Percentiles rank a stretch among this genome's conserved stretches.
phyloP scores from a whole-genome alignment of 2,888 invertebrate species.

The Platycnemis pennipes region DNA sequence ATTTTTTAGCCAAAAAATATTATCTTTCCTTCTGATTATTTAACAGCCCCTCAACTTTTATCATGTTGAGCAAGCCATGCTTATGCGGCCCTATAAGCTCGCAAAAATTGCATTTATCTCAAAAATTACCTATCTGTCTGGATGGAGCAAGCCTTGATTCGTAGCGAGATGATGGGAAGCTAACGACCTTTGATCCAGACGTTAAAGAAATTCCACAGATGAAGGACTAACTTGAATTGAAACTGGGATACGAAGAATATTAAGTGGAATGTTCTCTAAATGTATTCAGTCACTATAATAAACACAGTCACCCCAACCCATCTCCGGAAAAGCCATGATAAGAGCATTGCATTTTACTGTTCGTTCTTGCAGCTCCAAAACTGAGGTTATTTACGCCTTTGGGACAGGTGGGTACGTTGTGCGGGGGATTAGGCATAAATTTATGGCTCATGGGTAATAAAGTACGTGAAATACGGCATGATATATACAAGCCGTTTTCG shows the following conservation, averaged over 20 bases:
- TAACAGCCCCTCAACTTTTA: not conserved
- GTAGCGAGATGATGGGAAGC: not conserved
- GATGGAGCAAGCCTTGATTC: not conserved
- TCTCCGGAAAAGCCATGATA: not conserved
- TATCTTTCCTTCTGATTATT: not conserved
- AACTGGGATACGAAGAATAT: not conserved
- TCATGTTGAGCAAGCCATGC: not conserved
- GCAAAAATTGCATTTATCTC: not conserved
- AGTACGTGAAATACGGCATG: not conserved
- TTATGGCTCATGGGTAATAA: not conserved
- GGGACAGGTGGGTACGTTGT: conserved; percentile 5
- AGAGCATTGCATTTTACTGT: not conserved
- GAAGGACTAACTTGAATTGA: not conserved
- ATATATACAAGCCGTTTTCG: not conserved
- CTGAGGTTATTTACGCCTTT: not conserved
- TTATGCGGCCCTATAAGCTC: not conserved
- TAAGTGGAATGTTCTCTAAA: not conserved
- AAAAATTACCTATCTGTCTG: not conserved
- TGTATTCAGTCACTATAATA: not conserved
- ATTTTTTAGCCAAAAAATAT: not conserved
- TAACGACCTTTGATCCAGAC: not conserved
- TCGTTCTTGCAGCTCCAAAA: not conserved
- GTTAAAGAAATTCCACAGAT: not conserved
- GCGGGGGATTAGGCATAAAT: conserved; percentile 1
- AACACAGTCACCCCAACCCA: not conserved